Conservation (phyloP, 2,888 invertebrate species). For the Ichneumoninae sp. region DNA sequence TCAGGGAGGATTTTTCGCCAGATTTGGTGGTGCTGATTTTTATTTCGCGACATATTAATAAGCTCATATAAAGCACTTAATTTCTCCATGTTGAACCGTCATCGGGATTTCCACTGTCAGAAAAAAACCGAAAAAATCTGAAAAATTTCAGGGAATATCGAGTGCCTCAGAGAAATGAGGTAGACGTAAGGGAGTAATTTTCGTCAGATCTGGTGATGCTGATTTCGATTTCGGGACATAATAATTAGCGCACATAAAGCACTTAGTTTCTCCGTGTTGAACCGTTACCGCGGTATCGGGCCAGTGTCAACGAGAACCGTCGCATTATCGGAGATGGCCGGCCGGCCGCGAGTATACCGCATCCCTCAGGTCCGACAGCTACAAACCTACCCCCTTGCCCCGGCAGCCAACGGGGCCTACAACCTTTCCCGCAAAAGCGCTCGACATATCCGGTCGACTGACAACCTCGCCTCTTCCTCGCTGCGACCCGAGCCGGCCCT, state of each 20-base stretch:
- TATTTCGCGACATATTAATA: no score
- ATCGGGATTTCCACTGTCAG: no score
- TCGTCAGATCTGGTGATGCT: no score
- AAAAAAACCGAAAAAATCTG: no score
- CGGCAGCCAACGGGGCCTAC: conserved; percentile 21
- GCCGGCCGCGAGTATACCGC: conserved; percentile 55
- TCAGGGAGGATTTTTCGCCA: no score
- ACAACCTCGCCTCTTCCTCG: conserved; percentile 35
- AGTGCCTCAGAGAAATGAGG: no score
- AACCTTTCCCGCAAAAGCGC: conserved; percentile 48
- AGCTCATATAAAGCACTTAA: no score
- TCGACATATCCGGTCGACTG: conserved; percentile 57
- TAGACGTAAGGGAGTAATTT: no score
- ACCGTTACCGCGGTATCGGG: conserved; percentile 45
- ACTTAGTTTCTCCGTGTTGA: background rate
- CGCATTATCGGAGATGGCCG: conserved; percentile 59
- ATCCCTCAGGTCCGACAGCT: conserved; percentile 50
- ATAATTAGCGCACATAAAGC: background rate
- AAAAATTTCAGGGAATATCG: no score
- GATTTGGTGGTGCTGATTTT: no score
- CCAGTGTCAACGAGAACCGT: conserved; percentile 60
- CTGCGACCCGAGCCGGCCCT: background rate
- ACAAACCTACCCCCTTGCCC: conserved; percentile 31
- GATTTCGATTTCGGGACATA: background rate
- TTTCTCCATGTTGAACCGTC: conserved; percentile 3